phyloP scores from a whole-genome alignment of 2,888 invertebrate species.

The Ophraella communa region DNA sequence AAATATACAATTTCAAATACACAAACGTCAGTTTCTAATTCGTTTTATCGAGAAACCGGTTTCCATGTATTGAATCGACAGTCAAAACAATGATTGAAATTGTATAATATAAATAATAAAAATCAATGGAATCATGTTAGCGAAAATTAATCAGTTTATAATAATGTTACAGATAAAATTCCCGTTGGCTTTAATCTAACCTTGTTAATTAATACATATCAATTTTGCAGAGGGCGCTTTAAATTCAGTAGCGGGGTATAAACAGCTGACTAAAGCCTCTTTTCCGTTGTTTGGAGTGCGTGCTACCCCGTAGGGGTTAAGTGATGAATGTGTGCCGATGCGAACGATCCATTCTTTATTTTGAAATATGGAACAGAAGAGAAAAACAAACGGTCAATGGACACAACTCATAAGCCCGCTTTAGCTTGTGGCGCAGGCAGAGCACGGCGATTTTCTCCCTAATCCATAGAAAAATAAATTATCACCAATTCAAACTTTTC shows the following conservation, averaged over 20 bases:
- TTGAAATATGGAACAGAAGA: slow-evolving; percentile 53
- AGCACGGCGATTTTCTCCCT: slow-evolving; percentile 50
- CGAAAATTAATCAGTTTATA: no score
- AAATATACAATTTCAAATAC: background rate
- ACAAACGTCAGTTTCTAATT: background rate
- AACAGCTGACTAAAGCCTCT: background rate
- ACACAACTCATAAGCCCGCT: slow-evolving; percentile 56
- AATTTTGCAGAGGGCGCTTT: no score
- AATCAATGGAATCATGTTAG: no score
- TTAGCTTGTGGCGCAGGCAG: slow-evolving; percentile 47
- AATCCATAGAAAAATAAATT: slow-evolving; percentile 54
- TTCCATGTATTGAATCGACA: no score
- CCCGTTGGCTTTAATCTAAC: no score
- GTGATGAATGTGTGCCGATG: slow-evolving; percentile 57
- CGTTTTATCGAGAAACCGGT: no score
- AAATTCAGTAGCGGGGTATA: background rate
- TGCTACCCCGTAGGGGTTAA: slow-evolving; percentile 46
- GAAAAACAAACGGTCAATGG: slow-evolving; percentile 55
- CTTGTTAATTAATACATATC: no score
- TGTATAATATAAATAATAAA: no score
- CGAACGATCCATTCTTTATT: slow-evolving; percentile 54
- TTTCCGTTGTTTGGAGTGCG: background rate
- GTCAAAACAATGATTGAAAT: no score
- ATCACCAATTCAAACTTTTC: slow-evolving; percentile 55
- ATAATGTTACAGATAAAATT: no score